Conservation (phyloP, 30 jellyfish, hydroid and myxozoan species). For the Aurelia coerulea region DNA sequence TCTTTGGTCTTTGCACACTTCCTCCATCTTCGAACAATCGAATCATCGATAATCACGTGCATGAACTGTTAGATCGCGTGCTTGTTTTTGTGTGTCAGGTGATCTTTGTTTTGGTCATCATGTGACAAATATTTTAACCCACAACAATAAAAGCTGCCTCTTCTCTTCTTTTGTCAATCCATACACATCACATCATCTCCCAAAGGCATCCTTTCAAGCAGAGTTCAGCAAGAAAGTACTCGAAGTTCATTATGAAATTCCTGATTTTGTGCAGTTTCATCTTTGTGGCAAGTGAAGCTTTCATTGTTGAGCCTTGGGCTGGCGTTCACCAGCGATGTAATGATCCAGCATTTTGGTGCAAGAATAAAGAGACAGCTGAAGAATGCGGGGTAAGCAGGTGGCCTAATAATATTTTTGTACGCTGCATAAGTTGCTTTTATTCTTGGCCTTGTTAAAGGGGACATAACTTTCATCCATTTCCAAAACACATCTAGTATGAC, state of each 20-base stretch:
- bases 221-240: background rate
- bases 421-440: background rate
- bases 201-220: background rate
- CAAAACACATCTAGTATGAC: too few relatives aligned
- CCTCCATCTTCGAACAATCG: too few relatives aligned
- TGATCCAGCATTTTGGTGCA: conserved; percentile 82
- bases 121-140: too few relatives aligned
- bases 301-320: conserved; percentile 62
- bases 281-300: conserved; percentile 35
- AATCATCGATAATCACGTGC: too few relatives aligned
- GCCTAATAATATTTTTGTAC: background rate
- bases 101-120: too few relatives aligned
- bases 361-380: conserved; percentile 63
- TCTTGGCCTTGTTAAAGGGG: background rate
- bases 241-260: background rate
- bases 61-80: too few relatives aligned
- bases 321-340: conserved; percentile 59
- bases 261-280: conserved; percentile 12
- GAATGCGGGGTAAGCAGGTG: conserved; percentile 68
- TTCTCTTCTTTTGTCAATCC: background rate
- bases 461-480: too few relatives aligned
- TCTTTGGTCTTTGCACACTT: too few relatives aligned
- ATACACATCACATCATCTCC: background rate
- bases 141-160: too few relatives aligned
- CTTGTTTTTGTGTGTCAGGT: too few relatives aligned